These are phyloP conservation scores for Drosophila cardini DNA, from an alignment of 1,140 invertebrate species.

Conservation along the genomic window DNA sequence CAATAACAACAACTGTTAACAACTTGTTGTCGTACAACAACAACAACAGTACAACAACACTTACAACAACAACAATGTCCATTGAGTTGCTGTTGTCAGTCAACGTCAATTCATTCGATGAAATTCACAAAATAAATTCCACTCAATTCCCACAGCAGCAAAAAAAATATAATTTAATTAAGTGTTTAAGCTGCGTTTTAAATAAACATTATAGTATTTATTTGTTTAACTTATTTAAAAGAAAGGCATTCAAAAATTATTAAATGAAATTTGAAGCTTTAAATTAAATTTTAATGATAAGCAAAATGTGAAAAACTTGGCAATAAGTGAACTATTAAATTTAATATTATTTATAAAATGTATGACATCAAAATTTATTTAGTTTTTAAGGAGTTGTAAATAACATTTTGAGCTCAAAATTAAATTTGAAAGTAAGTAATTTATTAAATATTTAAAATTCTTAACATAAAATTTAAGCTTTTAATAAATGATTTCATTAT, in stretches of 20 bases:
- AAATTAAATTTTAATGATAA: not conserved
- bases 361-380: no score
- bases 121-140: not conserved
- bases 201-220: not conserved
- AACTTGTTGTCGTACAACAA: slow-evolving; percentile 46
- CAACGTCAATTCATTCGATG: slow-evolving; percentile 14
- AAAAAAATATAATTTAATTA: slow-evolving; percentile 2
- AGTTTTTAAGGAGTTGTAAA: no score
- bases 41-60: slow-evolving; percentile 13
- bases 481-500: no score
- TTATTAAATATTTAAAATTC: no score
- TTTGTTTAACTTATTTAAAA: not conserved
- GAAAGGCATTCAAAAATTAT: not conserved
- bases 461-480: no score
- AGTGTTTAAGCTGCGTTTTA: not conserved
- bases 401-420: no score
- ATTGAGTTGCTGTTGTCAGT: slow-evolving; percentile 36
- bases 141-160: slow-evolving; percentile 3
- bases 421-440: no score
- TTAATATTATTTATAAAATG: no score
- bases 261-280: not conserved
- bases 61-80: slow-evolving; percentile 36
- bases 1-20: slow-evolving; percentile 52
- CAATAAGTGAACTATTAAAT: no score
- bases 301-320: not conserved